Base-by-base conservation (phyloP, 1,140 invertebrate genomes). In the Halyomorpha halys region DNA sequence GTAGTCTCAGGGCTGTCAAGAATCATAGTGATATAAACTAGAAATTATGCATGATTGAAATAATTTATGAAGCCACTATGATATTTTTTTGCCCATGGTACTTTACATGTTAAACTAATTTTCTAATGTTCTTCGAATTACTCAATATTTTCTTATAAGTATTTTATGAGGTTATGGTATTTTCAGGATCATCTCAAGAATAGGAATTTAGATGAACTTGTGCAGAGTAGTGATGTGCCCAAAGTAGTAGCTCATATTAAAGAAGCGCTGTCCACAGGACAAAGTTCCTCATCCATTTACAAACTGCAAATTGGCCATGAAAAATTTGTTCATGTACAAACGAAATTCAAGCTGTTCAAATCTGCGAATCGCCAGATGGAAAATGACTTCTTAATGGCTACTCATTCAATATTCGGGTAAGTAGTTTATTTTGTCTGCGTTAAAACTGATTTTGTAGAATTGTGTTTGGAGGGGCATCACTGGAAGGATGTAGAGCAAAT, bases 331-430 rank as follows among this genome's bases (percentile, higher is more conserved):
- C 83, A 87, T 74, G 86, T 94, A 65, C 88, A 90, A 79, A 91
- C 91, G 44, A 90, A 90, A 74, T 91, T 90, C 69, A 90, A 88
- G 77, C 77, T 89, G 65, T 94, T 94, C 73, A 83, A 83, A 70
- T 81, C 80, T 30, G 69, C 71, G 66, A 80, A 34, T 39, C n/a
- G 80, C 62, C 80, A 79, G 66, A 70, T 72, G 53, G 87, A 91
- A 67, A 79, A 80, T 61, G 89, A 94, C 72, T 94, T 92, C 75
- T 89, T 96, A 66, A 92, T 95, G 86, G 89, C 91, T 54, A 90
- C 90, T 53, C 90, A 93, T 76, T 89, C 90, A 59, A 86, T 97
- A 79, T 77, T 89, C 66, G 76, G 78, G 81, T 82, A 79, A 82
- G 77, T 30, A 16, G 6, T 30, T 45, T 63, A 21, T 63, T 27